Percentiles rank a stretch among this genome's conserved stretches.
phyloP scores from a whole-genome alignment of 2,113 vertebrate genomes.

The Pavo muticus region DNA sequence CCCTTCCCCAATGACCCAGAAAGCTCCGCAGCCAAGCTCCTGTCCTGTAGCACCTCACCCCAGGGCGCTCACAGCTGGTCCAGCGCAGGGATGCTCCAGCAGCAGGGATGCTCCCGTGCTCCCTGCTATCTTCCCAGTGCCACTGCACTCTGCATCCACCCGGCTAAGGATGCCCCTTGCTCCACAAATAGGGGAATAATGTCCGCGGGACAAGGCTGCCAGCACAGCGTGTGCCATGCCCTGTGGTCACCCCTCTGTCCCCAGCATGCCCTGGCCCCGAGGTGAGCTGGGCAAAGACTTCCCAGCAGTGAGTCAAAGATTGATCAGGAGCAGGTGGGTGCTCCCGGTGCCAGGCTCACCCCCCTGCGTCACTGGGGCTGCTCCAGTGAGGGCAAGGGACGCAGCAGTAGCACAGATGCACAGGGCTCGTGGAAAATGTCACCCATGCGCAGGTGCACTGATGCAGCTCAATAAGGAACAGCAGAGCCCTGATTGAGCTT shows the following conservation, averaged over 20 bases:
- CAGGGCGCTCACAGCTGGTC: background rate
- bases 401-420: rapidly evolving
- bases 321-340: background rate
- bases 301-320: background rate
- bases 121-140: background rate
- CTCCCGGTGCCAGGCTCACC: background rate
- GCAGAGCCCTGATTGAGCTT: rapidly evolving
- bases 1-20: background rate
- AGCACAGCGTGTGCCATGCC: background rate
- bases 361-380: rapidly evolving
- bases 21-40: background rate
- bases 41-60: rapidly evolving
- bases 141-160: background rate
- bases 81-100: background rate
- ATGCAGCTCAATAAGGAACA: too few species aligned
- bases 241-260: background rate
- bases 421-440: rapidly evolving
- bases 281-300: background rate
- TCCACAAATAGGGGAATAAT: rapidly evolving
- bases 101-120: background rate
- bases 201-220: rapidly evolving
- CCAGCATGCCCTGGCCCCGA: background rate
- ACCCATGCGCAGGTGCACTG: rapidly evolving
- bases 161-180: background rate
- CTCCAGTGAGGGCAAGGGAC: background rate